Evolutionary conservation across 2,888 invertebrate species (phyloP).

Genomic region (Imbricaverruca yamaguchii): DNA sequence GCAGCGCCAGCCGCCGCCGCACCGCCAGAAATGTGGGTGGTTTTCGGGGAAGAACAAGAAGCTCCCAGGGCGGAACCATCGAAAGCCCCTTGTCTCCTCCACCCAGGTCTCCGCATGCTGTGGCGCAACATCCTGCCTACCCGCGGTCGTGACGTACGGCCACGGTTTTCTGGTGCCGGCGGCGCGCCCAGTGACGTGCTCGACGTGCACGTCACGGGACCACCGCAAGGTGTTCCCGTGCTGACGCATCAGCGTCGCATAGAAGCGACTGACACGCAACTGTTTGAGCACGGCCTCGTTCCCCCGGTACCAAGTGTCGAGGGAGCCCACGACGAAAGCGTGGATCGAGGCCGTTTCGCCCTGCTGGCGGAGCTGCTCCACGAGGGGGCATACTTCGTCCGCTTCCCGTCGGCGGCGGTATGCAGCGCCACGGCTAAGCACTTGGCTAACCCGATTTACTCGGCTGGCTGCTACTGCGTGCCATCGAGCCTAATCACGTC

Average conservation of each 20-base stretch:
- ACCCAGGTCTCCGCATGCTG: too few species aligned
- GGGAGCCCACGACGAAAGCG: neutral
- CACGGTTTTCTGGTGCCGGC: neutral
- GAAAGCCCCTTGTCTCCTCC: too few species aligned
- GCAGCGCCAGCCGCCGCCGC: neutral
- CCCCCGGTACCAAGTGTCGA: neutral
- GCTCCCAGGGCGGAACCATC: neutral
- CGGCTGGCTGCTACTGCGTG: too few species aligned
- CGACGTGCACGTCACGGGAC: constrained; percentile 39
- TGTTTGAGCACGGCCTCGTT: neutral
- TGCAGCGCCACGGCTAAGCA: neutral
- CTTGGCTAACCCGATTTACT: too few species aligned
- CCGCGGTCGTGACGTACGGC: neutral
- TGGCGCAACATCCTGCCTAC: neutral
- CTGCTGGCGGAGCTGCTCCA: neutral
- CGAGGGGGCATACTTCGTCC: neutral
- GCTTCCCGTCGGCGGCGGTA: neutral
- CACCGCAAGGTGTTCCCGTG: constrained; percentile 36
- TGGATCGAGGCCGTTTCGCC: neutral
- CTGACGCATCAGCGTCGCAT: constrained; percentile 35
- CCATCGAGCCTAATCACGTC: too few species aligned
- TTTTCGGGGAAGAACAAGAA: neutral
- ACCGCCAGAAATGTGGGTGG: neutral
- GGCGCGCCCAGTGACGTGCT: constrained; percentile 36
- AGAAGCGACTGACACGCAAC: constrained; percentile 24